Evolutionary conservation across 2,888 invertebrate species (phyloP), one percentile per base, ranked within the genome.

Genomic region (Drosophila siamana): DNA sequence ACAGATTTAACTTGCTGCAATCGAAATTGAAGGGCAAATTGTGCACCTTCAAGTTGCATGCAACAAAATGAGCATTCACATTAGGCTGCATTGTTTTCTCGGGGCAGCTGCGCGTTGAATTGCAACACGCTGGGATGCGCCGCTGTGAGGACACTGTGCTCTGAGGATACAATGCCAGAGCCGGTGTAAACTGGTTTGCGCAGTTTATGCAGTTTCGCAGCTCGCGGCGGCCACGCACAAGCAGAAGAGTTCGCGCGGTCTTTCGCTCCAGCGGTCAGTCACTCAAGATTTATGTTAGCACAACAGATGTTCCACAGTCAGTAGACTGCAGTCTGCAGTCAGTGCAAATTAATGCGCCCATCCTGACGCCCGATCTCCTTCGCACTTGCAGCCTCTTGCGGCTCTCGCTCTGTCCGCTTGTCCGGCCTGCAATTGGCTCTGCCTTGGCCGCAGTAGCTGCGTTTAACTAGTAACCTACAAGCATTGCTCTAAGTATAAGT

Each of bases 211-310:
- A 11, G 11, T 30, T 52, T 52, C 62, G 73, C 66, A 62, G 81
- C 69, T 75, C 66, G 33, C 33, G 33, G 84, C 70, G 80, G 73
- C 68, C 61, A 69, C 66, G 69, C 65, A 79, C 69, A 64, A 46
- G 59, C 75, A 67, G 60, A 64, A 46, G 61, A 79, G 76, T 66
- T 77, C 65, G 84, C 78, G 86, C 89, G 89, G 88, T 88, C 85
- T 89, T 89, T 65, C 70, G 88, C 88, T 89, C 74, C 89, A 87
- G 69, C 89, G 88, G 85, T 86, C 85, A 86, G 89, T 86, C 85
- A 89, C 85, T 89, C 86, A 81, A 89, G 90, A 86, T 86, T 89
- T 86, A 86, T 86, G 90, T 86, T 90, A 89, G 88, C 67, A 66
- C 85, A 86, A 86, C 86, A 86, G 86, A 89, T 86, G 86, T 89